phyloP scores from a whole-genome alignment of 2,113 vertebrate genomes.

The Pelodiscus sinensis region DNA sequence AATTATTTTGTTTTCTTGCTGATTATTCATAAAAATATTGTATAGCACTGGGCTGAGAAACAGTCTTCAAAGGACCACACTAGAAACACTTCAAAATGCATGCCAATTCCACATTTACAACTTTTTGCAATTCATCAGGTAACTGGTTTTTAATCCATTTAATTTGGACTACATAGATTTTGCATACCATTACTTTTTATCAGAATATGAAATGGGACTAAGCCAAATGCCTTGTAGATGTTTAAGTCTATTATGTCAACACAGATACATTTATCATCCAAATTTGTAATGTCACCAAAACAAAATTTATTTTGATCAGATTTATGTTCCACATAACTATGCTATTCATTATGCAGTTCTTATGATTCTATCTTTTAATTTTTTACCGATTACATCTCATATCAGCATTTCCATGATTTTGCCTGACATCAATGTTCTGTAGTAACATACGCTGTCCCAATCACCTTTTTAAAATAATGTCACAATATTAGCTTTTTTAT shows the following conservation, averaged over 20 bases:
- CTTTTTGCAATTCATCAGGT: background rate
- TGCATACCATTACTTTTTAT: background rate
- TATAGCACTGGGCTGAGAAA: background rate
- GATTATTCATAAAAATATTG: background rate
- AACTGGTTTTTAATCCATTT: background rate
- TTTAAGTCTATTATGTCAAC: background rate
- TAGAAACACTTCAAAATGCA: background rate
- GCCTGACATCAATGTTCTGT: background rate
- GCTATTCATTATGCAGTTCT: background rate
- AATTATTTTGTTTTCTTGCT: background rate
- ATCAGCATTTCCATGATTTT: background rate
- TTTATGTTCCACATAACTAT: background rate
- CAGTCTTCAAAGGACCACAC: background rate
- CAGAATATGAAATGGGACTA: background rate
- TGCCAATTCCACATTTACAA: background rate
- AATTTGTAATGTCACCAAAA: background rate
- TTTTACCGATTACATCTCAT: slow-evolving; percentile 10
- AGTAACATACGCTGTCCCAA: background rate
- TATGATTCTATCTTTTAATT: background rate
- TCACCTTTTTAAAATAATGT: background rate
- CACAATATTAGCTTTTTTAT: background rate
- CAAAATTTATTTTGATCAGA: background rate
- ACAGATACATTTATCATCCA: slow-evolving; percentile 40
- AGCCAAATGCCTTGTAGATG: background rate
- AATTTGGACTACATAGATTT: background rate